phyloP scores from a whole-genome alignment of 1,140 invertebrate genomes.

The Zaprionus ornatus region DNA sequence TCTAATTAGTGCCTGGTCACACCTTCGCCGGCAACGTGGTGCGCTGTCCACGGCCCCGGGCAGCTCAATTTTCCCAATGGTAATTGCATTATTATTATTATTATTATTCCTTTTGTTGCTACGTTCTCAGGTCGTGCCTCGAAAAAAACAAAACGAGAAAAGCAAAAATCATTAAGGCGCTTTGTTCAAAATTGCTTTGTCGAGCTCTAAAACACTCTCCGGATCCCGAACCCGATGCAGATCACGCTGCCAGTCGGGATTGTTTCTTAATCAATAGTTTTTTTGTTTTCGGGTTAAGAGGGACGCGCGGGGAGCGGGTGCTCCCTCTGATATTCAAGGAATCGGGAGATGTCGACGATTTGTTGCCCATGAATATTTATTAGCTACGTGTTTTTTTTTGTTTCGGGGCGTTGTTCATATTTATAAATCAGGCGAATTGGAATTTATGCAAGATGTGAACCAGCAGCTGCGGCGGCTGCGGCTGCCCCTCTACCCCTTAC shows the following conservation, averaged over 20 bases:
- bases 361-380: conserved; percentile 71
- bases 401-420: conserved; percentile 69
- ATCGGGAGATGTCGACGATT: conserved; percentile 43
- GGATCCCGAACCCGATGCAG: not conserved
- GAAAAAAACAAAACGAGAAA: conserved; percentile 3
- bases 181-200: conserved; percentile 41
- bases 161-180: conserved; percentile 34
- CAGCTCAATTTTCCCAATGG: conserved; percentile 31
- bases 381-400: conserved; percentile 35
- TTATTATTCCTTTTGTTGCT: conserved; percentile 6
- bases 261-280: conserved; percentile 40
- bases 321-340: conserved; percentile 24
- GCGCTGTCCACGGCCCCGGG: conserved; percentile 4
- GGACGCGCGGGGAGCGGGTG: not conserved
- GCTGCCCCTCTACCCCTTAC: not conserved
- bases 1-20: conserved; percentile 57
- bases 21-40: conserved; percentile 24
- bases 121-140: conserved; percentile 25
- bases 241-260: not conserved
- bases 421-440: conserved; percentile 66
- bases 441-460: conserved; percentile 36
- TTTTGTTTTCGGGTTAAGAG: conserved; percentile 28
- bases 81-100: conserved; percentile 47
- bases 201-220: conserved; percentile 14
- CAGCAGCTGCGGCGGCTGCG: conserved; percentile 33